Conservation (phyloP, 1,140 invertebrate genomes). For the Drosophila insularis region DNA sequence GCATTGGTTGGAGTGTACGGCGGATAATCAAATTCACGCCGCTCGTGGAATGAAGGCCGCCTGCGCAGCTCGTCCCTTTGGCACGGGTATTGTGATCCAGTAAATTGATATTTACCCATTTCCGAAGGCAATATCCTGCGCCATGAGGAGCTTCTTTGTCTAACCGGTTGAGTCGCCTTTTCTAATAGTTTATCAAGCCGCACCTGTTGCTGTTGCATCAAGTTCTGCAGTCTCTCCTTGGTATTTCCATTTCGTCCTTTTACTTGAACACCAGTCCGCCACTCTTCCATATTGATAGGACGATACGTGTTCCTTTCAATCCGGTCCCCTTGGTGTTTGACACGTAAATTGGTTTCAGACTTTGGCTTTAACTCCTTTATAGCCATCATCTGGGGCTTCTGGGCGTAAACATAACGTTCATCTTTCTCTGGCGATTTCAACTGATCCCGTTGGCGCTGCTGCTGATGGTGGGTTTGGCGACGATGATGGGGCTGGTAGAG, state of each 20-base stretch:
- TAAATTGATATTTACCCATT: not conserved
- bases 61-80: too few relatives aligned
- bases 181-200: not conserved
- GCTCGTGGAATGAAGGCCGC: not conserved
- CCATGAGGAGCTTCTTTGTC: not conserved
- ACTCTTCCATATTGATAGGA: too few relatives aligned
- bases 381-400: not conserved
- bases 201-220: not conserved
- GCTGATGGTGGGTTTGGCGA: too few relatives aligned
- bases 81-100: too few relatives aligned
- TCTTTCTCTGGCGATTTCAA: not conserved
- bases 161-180: too few relatives aligned
- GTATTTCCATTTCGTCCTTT: not conserved
- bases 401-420: not conserved
- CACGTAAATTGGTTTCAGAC: not conserved
- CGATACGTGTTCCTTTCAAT: too few relatives aligned
- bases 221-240: not conserved
- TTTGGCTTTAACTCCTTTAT: not conserved
- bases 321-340: not conserved
- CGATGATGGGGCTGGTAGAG: too few relatives aligned
- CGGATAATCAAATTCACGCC: not conserved
- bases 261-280: too few relatives aligned
- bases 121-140: not conserved
- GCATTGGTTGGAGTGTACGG: not conserved
- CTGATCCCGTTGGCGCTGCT: not conserved